A percentile compares a stretch with the other conserved stretches of the same genome.
Conservation (phyloP, 2,113 vertebrate genomes). For the Ctenomys sociabilis region DNA sequence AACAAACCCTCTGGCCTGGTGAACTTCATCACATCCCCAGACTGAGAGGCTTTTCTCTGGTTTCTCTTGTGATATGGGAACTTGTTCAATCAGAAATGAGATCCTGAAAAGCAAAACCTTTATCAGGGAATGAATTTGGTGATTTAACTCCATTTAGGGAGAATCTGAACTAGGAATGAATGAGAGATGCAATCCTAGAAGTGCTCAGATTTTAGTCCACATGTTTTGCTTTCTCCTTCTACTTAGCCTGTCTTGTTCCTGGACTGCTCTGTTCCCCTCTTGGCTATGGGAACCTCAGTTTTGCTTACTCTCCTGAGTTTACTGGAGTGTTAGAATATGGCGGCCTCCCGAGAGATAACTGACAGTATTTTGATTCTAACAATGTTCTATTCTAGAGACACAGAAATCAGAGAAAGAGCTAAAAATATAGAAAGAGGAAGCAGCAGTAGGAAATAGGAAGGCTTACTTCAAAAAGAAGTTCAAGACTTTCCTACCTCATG, state of each 20-base stretch:
- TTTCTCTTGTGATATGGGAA: background rate
- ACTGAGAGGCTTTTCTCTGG: background rate
- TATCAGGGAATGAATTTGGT: background rate
- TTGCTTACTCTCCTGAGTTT: constrained; percentile 59
- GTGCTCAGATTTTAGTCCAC: constrained; percentile 63
- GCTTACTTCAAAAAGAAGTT: constrained; percentile 59
- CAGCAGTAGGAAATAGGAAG: constrained; percentile 51
- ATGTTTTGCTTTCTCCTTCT: constrained; percentile 72
- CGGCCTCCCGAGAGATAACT: constrained; percentile 49
- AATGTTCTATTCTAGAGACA: constrained; percentile 55
- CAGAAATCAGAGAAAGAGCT: constrained; percentile 14
- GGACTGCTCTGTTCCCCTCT: constrained; percentile 58
- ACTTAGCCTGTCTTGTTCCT: constrained; percentile 59
- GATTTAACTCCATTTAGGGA: constrained; percentile 39
- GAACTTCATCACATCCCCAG: background rate
- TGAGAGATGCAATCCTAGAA: constrained; percentile 58
- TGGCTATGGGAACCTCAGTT: constrained; percentile 58
- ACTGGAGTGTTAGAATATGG: constrained; percentile 48
- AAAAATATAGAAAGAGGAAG: background rate
- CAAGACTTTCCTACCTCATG: constrained; percentile 34
- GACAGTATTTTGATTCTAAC: constrained; percentile 56
- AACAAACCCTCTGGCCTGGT: background rate
- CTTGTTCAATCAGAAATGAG: background rate
- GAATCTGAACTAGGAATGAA: constrained; percentile 42
- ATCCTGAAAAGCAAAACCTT: background rate